Evolutionary conservation across 1,140 invertebrate genomes (phyloP).

Genomic region (Atta texana): DNA sequence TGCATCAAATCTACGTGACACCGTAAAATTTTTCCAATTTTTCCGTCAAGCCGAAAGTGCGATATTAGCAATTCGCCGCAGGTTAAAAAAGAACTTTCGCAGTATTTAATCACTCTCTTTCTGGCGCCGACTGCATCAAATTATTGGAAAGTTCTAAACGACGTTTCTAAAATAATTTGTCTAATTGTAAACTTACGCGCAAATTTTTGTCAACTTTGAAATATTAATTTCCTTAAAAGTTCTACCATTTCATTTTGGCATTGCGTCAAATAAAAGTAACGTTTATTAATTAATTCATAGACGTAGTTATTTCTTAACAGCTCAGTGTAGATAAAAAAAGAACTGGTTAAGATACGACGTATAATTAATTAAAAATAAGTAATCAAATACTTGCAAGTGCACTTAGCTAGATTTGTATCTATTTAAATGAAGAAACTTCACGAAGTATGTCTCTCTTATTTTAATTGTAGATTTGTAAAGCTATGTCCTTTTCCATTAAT

Average conservation of each 20-base stretch:
- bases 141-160: not conserved
- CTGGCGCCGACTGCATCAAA: not conserved
- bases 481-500: not conserved
- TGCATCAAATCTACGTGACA: slow-evolving; percentile 5
- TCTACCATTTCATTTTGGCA: not conserved
- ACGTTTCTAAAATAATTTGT: not conserved
- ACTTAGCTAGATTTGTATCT: not conserved
- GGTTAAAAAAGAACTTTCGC: not conserved
- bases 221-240: not conserved
- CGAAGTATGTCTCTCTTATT: not conserved
- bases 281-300: not conserved
- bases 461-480: not conserved
- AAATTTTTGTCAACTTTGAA: not conserved
- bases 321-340: not conserved
- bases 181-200: too few species aligned
- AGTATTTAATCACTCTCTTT: not conserved
- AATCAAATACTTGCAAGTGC: not conserved
- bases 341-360: not conserved
- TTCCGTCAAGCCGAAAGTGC: not conserved
- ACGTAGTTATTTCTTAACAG: not conserved
- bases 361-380: not conserved
- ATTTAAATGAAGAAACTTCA: slow-evolving; percentile 7
- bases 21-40: not conserved
- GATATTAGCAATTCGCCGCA: slow-evolving; percentile 14
- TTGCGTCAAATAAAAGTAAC: not conserved